Conservation (phyloP, 2,888 invertebrate species). For the Lasius fuliginosus region DNA sequence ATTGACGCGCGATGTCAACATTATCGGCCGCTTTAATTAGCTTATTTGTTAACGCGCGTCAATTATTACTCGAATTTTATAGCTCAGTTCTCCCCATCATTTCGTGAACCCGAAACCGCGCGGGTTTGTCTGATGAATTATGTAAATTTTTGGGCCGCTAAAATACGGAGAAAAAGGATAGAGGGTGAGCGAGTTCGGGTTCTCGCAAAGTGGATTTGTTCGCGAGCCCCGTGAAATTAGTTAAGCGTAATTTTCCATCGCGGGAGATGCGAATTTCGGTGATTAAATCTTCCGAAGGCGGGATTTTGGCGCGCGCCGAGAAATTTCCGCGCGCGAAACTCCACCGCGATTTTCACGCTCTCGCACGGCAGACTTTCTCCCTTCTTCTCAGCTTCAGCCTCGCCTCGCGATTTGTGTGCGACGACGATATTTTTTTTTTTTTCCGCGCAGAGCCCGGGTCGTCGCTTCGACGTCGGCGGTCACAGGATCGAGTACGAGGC, state of each 20-base stretch:
- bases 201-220: slow-evolving; percentile 14
- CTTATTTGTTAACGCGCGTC: slow-evolving; percentile 44
- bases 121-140: slow-evolving; percentile 30
- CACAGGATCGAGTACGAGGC: slow-evolving; percentile 87
- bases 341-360: neutral
- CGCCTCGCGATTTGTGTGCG: neutral
- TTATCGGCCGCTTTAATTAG: slow-evolving; percentile 26
- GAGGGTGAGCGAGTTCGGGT: neutral
- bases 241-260: slow-evolving; percentile 48
- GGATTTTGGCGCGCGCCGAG: neutral
- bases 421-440: slow-evolving; percentile 17
- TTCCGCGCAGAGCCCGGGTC: slow-evolving; percentile 85
- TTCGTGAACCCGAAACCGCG: neutral
- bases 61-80: slow-evolving; percentile 31
- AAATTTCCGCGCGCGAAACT: neutral
- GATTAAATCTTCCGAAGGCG: slow-evolving; percentile 12
- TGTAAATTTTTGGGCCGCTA: slow-evolving; percentile 32
- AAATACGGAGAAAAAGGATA: neutral
- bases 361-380: neutral
- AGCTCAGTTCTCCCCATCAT: neutral
- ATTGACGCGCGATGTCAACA: slow-evolving; percentile 12
- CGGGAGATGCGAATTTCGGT: slow-evolving; percentile 5
- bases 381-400: no score
- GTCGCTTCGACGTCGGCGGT: slow-evolving; percentile 85
- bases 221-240: slow-evolving; percentile 46